Evolutionary conservation across 2,113 vertebrate genomes (phyloP).

Genomic region (Seriola quinqueradiata): DNA sequence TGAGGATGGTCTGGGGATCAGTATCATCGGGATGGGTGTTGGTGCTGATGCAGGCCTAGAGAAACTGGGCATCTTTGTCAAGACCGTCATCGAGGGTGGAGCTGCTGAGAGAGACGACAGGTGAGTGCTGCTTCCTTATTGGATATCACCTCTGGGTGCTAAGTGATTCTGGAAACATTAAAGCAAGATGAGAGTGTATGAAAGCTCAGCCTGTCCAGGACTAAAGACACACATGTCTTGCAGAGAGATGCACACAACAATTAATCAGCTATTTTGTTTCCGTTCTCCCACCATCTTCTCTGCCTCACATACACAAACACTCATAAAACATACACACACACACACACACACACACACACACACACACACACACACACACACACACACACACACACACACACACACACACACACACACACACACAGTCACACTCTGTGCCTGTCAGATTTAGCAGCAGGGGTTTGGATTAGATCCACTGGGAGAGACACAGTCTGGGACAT

Average conservation of each 20-base stretch:
- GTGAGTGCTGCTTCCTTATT: conserved; percentile 76
- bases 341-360: conserved; percentile 17
- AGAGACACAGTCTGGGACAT: conserved; percentile 41
- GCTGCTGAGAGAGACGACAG: conserved; percentile 95
- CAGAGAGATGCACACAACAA: conserved; percentile 13
- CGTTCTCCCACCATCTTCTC: not conserved
- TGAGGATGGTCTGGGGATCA: conserved; percentile 97
- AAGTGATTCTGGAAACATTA: not conserved
- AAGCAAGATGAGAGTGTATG: conserved; percentile 3
- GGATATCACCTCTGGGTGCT: not conserved
- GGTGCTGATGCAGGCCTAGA: conserved; percentile 97
- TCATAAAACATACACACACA: not conserved
- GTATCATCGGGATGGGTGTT: conserved; percentile 99
- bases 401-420: conserved; percentile 9
- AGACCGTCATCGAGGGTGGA: conserved; percentile 97
- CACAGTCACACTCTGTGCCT: conserved; percentile 50
- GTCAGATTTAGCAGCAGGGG: conserved; percentile 71
- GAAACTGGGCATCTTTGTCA: conserved; percentile 98
- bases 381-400: not conserved
- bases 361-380: conserved; percentile 16
- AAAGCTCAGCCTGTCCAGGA: not conserved
- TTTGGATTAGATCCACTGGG: conserved; percentile 64
- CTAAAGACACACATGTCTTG: not conserved
- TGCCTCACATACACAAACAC: not conserved
- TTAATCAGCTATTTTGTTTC: conserved; percentile 21